Base-by-base conservation (phyloP, 1,140 invertebrate genomes). In the Lethocerus indicus region DNA sequence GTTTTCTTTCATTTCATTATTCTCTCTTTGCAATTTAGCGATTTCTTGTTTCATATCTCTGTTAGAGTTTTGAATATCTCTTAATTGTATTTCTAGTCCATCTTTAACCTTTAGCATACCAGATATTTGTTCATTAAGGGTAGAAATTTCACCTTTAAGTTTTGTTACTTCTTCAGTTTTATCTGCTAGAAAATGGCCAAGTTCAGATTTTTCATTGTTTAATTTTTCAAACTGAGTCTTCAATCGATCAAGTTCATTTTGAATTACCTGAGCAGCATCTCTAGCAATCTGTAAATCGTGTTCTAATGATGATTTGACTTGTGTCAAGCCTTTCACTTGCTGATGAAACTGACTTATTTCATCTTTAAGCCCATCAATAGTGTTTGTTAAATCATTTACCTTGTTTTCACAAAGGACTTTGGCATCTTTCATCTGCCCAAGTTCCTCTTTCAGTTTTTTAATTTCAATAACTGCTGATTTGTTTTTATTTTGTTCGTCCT, bases 71-170 rank as follows among this genome's bases (percentile, higher is more conserved):
- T 42, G 21, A 3, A 27, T n/a, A 1, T 25, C 26, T 13, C 27
- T 42, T 1, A 42, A 24, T 2, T 52, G n/a, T 24, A 21, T 35
- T 40, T 52, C 51, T 13, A 48, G 23, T 16, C 14, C 24, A 2
- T 14, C 26, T 39, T 47, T 48, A 14, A 52, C 9, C 37, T 28
- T 35, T 9, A 43, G 29, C 12, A 52, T 24, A 23, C 51, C 51
- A 7, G n/a, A 24, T 16, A 52, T 5, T 39, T 52, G 32, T 16
- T 52, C 45, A 48, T 42, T 42, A n/a, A 43, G 25, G 29, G 46
- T 3, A 16, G 26, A 43, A 12, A 20, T 36, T n/a, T 6, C 23
- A 24, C 7, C 45, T 16, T 36, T 44, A 18, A 47, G 18, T 2
- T 27, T 40, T 21, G 23, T 24, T 32, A 48, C 16, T 35, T 48